These are phyloP conservation scores for Myiothlypis coronata DNA, from an alignment of 2,797 vertebrate species.

Conservation along the genomic window DNA sequence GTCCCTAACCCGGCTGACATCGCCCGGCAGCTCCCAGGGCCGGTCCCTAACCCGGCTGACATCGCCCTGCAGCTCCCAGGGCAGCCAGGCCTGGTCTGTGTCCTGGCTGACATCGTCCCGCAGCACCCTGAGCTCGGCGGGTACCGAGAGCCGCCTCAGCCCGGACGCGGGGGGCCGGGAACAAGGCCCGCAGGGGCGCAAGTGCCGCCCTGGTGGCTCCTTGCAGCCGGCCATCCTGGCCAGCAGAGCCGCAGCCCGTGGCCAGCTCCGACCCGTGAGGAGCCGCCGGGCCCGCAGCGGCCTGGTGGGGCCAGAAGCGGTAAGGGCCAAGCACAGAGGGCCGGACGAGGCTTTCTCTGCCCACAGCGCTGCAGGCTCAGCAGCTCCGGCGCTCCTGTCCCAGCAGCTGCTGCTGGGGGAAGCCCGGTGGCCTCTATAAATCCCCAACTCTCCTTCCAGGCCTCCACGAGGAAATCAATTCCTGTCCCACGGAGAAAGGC, in stretches of 20 bases:
- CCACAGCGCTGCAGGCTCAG: background rate
- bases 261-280: background rate
- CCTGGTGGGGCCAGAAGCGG: rapidly evolving
- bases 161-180: rapidly evolving
- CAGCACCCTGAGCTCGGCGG: background rate
- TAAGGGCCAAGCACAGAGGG: background rate
- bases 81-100: background rate
- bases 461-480: background rate
- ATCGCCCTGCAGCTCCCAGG: background rate
- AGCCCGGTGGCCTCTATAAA: background rate
- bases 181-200: rapidly evolving
- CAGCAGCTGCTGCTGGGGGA: background rate
- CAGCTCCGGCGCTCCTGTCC: background rate
- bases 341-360: background rate
- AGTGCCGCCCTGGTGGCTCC: background rate
- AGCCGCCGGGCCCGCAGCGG: background rate
- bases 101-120: background rate
- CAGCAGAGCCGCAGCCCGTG: background rate
- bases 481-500: background rate
- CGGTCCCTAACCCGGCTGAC: background rate
- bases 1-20: too few relatives aligned
- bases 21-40: too few relatives aligned
- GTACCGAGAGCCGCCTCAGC: background rate
- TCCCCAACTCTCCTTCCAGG: background rate
- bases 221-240: rapidly evolving